A percentile compares a stretch with the other conserved stretches of the same genome.
These are phyloP conservation scores for Ceratina japonica DNA, from an alignment of 1,140 invertebrate genomes.

Conservation along the genomic window DNA sequence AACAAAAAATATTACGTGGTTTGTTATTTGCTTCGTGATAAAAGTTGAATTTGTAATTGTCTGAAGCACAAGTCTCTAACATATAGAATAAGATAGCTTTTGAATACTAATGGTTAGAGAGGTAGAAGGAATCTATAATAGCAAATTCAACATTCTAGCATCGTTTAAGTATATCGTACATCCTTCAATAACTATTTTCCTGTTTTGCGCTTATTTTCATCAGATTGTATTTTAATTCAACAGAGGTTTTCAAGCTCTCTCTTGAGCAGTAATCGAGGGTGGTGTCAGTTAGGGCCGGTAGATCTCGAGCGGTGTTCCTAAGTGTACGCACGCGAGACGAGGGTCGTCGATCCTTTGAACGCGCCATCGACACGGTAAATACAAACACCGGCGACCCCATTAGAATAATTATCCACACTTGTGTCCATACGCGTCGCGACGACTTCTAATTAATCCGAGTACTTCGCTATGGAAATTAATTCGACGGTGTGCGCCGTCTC, in stretches of 20 bases:
- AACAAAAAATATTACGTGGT: not conserved
- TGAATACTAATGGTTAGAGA: too few species aligned
- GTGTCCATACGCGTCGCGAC: conserved; percentile 21
- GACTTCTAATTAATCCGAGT: conserved; percentile 60
- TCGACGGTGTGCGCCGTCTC: conserved; percentile 14
- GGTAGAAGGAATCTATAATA: too few species aligned
- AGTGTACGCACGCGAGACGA: conserved; percentile 31
- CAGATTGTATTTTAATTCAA: too few species aligned
- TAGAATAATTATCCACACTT: conserved; percentile 70
- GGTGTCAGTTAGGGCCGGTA: not conserved
- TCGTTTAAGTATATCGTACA: too few species aligned
- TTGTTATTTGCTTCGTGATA: not conserved
- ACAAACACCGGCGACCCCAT: conserved; percentile 64
- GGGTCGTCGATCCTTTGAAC: conserved; percentile 62
- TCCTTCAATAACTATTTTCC: too few species aligned
- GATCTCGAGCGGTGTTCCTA: conserved; percentile 22
- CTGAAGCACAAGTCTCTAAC: not conserved
- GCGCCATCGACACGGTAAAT: conserved; percentile 62
- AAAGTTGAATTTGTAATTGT: not conserved
- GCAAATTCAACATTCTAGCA: too few species aligned
- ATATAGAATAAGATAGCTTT: too few species aligned
- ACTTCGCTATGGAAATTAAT: conserved; percentile 53
- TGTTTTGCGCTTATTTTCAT: too few species aligned
- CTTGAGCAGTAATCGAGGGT: not conserved
- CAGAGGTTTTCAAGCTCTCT: too few species aligned